phyloP scores from a whole-genome alignment of 2,113 vertebrate species.

The Turdus rufiventris region DNA sequence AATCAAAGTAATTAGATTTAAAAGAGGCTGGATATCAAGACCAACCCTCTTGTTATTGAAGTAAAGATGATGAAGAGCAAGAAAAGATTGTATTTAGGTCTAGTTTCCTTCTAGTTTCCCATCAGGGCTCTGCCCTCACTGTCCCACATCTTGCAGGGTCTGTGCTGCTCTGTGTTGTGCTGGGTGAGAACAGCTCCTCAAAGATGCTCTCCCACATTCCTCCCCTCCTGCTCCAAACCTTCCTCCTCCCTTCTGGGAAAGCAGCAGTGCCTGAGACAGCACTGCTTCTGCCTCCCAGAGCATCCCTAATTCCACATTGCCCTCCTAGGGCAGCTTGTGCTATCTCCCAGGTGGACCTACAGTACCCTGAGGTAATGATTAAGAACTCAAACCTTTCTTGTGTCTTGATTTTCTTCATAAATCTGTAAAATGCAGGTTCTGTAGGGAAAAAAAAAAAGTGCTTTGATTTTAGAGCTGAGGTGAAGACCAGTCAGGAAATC shows the following conservation, averaged over 20 bases:
- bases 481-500: not conserved
- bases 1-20: not conserved
- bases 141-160: not conserved
- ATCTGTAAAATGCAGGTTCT: not conserved
- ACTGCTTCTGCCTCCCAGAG: not conserved
- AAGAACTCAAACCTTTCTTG: not conserved
- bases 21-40: not conserved
- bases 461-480: not conserved
- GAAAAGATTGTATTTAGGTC: not conserved
- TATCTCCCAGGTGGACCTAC: not conserved
- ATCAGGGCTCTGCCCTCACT: not conserved
- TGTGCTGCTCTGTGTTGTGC: not conserved
- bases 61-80: not conserved
- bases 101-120: not conserved
- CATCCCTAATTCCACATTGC: not conserved
- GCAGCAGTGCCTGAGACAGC: not conserved
- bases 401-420: not conserved
- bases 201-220: not conserved
- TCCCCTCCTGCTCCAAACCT: not conserved
- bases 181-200: not conserved
- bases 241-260: not conserved
- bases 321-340: not conserved
- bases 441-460: accelerated
- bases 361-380: not conserved
- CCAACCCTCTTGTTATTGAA: not conserved